Percentiles rank a stretch among this genome's conserved stretches.
phyloP scores from a whole-genome alignment of 2,113 vertebrate genomes.

The Clinocottus analis region DNA sequence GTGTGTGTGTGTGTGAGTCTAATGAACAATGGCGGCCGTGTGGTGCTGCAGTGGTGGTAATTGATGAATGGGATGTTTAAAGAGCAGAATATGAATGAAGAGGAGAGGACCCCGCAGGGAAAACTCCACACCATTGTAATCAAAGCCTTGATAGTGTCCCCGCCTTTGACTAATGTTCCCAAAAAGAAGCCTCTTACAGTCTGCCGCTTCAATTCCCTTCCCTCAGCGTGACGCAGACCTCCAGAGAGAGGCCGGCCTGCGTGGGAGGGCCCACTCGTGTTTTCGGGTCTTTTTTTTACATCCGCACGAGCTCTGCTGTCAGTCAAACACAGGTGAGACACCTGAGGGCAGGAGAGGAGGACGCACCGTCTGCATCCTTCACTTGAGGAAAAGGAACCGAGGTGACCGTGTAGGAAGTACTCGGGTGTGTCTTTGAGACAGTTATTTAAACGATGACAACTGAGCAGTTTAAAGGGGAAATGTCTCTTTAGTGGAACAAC shows the following conservation, averaged over 20 bases:
- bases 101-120: conserved; percentile 45
- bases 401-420: neutral
- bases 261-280: neutral
- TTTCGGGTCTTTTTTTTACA: neutral
- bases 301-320: conserved; percentile 14
- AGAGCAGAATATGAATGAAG: conserved; percentile 67
- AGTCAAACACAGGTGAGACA: conserved; percentile 34
- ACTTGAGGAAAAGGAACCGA: neutral
- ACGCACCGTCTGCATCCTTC: too few species aligned
- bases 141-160: conserved; percentile 67
- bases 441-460: neutral
- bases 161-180: conserved; percentile 67
- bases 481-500: neutral
- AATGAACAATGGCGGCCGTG: conserved; percentile 41
- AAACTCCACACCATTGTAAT: conserved; percentile 53
- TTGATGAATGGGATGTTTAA: conserved; percentile 71
- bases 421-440: too few species aligned
- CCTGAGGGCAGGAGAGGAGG: neutral
- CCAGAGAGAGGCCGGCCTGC: conserved; percentile 11
- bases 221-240: conserved; percentile 24
- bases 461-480: neutral
- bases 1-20: conserved; percentile 34
- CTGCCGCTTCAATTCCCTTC: conserved; percentile 22
- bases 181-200: conserved; percentile 57
- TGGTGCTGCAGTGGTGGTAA: conserved; percentile 48